These are phyloP conservation scores for Morone saxatilis DNA, from an alignment of 2,113 vertebrate species.

Conservation along the genomic window DNA sequence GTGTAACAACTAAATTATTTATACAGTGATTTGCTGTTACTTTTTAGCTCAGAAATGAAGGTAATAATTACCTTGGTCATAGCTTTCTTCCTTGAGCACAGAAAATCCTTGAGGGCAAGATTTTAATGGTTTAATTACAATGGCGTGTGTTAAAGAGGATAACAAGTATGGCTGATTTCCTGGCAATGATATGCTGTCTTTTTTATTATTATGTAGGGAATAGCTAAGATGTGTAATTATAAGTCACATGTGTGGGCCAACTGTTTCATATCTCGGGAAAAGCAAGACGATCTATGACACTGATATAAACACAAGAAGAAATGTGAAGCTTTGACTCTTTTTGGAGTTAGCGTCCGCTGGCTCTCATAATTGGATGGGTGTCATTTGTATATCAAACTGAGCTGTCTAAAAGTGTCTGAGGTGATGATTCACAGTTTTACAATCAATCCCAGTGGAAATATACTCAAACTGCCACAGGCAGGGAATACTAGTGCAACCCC, in stretches of 20 bases:
- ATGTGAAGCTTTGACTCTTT: constrained; percentile 28
- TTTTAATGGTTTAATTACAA: constrained; percentile 81
- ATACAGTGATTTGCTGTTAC: constrained; percentile 62
- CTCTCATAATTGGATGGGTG: constrained; percentile 24
- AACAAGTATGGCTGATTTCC: constrained; percentile 67
- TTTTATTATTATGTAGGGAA: constrained; percentile 60
- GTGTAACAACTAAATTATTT: constrained; percentile 56
- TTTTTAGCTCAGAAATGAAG: constrained; percentile 60
- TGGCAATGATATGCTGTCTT: constrained; percentile 64
- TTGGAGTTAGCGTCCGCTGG: constrained; percentile 10
- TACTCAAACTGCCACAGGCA: constrained; percentile 33
- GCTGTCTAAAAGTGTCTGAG: constrained; percentile 36
- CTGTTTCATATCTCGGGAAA: constrained; percentile 29
- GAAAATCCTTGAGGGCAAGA: constrained; percentile 72
- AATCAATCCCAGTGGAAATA: constrained; percentile 55
- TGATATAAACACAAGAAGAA: constrained; percentile 35
- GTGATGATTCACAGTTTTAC: constrained; percentile 56
- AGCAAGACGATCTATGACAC: constrained; percentile 26
- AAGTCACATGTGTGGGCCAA: constrained; percentile 67
- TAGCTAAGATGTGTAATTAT: constrained; percentile 67
- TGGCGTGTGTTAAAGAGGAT: constrained; percentile 60
- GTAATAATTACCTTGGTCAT: constrained; percentile 72
- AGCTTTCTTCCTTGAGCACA: constrained; percentile 67
- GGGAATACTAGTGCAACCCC: constrained; percentile 6
- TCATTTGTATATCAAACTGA: constrained; percentile 32